A percentile compares a stretch with the other conserved stretches of the same genome.
Conservation (phyloP, 2,888 invertebrate genomes). For the Bruchidius siliquastri region DNA sequence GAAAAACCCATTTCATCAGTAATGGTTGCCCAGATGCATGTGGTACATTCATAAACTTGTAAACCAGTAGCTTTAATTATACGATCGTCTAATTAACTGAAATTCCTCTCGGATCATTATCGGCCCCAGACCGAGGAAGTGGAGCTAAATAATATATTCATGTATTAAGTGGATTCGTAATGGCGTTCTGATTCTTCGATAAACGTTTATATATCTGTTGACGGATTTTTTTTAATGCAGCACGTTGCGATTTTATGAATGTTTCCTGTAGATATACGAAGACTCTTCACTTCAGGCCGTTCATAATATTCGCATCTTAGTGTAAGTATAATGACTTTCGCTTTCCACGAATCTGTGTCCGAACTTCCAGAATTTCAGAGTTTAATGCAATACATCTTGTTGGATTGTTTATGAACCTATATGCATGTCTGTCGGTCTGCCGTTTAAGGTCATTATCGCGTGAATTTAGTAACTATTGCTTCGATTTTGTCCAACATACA, state of each 20-base stretch:
- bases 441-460: too few species aligned
- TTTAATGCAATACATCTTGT: too few species aligned
- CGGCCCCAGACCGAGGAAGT: neutral
- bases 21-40: neutral
- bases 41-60: neutral
- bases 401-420: too few species aligned
- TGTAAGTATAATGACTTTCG: too few species aligned
- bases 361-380: too few species aligned
- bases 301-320: too few species aligned
- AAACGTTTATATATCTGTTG: neutral
- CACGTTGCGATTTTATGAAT: neutral
- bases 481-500: too few species aligned
- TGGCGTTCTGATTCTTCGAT: neutral
- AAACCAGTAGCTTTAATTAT: neutral
- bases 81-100: neutral
- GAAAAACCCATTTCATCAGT: neutral
- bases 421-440: too few species aligned
- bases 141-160: neutral
- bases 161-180: neutral
- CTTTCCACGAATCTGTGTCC: too few species aligned
- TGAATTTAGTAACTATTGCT: too few species aligned
- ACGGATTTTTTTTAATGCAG: neutral
- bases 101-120: neutral
- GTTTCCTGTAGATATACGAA: neutral
- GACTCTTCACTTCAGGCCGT: neutral